phyloP scores from a whole-genome alignment of 2,888 invertebrate species.

The Prosapia bicincta region DNA sequence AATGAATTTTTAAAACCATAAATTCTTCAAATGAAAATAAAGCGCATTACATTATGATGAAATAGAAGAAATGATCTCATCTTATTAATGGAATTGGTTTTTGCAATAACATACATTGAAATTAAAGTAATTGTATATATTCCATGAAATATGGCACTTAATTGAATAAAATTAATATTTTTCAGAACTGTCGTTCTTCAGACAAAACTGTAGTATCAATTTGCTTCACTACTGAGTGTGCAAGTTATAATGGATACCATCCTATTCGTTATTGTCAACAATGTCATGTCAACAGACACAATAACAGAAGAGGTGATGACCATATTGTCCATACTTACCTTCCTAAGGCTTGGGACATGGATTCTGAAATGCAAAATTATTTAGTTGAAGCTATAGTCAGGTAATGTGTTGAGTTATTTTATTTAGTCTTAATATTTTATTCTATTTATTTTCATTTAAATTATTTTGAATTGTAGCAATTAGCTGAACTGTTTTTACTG shows the following conservation, averaged over 20 bases:
- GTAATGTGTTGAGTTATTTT: too few relatives aligned
- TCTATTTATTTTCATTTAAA: too few relatives aligned
- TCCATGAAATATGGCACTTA: not conserved
- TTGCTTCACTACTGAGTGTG: conserved; percentile 96
- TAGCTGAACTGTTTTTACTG: too few relatives aligned
- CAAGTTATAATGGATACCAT: conserved; percentile 92
- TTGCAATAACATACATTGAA: not conserved
- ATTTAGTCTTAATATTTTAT: too few relatives aligned
- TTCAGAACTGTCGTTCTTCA: conserved; percentile 84
- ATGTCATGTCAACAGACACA: conserved; percentile 86
- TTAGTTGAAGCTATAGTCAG: conserved; percentile 93
- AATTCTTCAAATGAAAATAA: too few relatives aligned
- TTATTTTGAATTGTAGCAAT: too few relatives aligned
- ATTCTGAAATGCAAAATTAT: conserved; percentile 82
- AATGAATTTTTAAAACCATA: too few relatives aligned
- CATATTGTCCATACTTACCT: conserved; percentile 88
- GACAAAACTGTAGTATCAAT: conserved; percentile 93
- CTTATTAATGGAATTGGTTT: too few relatives aligned
- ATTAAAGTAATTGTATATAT: too few relatives aligned
- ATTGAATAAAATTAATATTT: too few relatives aligned
- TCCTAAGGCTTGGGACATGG: conserved; percentile 85
- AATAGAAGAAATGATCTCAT: too few relatives aligned
- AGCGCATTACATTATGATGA: too few relatives aligned
- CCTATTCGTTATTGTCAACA: conserved; percentile 92
- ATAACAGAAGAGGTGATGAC: conserved; percentile 79